A percentile compares a stretch with the other conserved stretches of the same genome.
Evolutionary conservation across 2,797 vertebrate species (phyloP).

Genomic region (Brachyalestes nurse): DNA sequence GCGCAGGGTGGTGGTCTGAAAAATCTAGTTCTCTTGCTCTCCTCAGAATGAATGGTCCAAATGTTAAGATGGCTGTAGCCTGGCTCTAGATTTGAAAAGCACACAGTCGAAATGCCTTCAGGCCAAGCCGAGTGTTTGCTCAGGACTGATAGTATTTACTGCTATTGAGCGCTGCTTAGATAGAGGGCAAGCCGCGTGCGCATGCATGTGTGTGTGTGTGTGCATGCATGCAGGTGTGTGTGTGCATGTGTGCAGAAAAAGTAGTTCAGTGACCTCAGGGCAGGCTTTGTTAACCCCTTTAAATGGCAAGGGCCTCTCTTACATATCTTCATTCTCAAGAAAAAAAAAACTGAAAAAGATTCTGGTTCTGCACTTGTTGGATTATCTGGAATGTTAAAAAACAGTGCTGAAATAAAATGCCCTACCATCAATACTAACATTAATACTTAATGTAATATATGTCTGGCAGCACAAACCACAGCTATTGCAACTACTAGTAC

Average conservation of each 20-base stretch:
- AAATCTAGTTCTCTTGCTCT: conserved; percentile 17
- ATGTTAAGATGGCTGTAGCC: conserved; percentile 29
- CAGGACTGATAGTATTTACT: conserved; percentile 51
- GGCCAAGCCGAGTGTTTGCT: conserved; percentile 60
- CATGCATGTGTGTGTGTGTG: conserved; percentile 19
- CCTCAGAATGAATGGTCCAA: conserved; percentile 24
- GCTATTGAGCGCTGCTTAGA: conserved; percentile 43
- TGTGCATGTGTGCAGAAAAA: conserved; percentile 38
- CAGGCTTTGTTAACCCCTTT: conserved; percentile 4
- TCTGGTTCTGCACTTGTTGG: too few relatives aligned
- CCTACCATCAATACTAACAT: too few relatives aligned
- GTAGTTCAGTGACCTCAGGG: conserved; percentile 19
- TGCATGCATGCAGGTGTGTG: conserved; percentile 27
- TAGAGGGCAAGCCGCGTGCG: conserved; percentile 31
- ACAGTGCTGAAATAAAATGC: too few relatives aligned
- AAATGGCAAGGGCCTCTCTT: not conserved
- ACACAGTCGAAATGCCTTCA: conserved; percentile 42
- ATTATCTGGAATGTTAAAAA: too few relatives aligned
- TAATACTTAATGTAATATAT: too few relatives aligned
- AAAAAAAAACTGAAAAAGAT: too few relatives aligned
- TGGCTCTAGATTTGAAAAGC: conserved; percentile 35
- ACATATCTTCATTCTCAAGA: too few relatives aligned
- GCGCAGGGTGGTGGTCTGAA: conserved; percentile 46
- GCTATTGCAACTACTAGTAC: too few relatives aligned
- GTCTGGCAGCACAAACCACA: too few relatives aligned